phyloP scores from a whole-genome alignment of 2,113 vertebrate genomes.

The Albula glossodonta region DNA sequence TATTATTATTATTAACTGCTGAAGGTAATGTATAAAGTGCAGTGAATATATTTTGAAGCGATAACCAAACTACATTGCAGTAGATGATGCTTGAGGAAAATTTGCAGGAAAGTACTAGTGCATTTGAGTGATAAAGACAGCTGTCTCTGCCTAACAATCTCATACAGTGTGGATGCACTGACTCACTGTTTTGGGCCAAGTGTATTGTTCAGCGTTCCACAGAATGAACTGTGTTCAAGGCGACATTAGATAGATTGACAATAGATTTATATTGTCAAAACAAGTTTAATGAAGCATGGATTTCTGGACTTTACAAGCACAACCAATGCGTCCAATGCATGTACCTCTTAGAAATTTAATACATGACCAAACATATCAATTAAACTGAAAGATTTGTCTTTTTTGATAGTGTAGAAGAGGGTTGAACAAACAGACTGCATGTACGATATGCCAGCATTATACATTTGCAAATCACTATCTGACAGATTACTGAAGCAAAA shows the following conservation, averaged over 20 bases:
- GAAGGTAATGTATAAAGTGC: not conserved
- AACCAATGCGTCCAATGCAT: not conserved
- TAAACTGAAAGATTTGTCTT: not conserved
- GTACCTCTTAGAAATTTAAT: not conserved
- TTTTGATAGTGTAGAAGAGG: not conserved
- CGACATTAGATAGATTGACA: not conserved
- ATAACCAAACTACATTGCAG: not conserved
- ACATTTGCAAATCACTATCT: not conserved
- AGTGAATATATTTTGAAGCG: not conserved
- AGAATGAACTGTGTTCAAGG: not conserved
- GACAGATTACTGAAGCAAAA: not conserved
- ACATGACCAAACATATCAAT: not conserved
- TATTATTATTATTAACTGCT: too few species aligned
- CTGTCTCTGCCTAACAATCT: not conserved
- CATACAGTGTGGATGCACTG: not conserved
- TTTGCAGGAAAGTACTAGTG: not conserved
- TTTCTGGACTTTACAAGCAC: conserved; percentile 1
- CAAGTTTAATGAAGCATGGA: not conserved
- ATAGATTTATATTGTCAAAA: not conserved
- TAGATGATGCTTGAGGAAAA: not conserved
- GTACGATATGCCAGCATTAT: too few species aligned
- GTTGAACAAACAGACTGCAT: not conserved
- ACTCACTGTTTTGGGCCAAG: not conserved
- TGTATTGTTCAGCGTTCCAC: not conserved
- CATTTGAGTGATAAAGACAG: conserved; percentile 5